A percentile compares a stretch with the other conserved stretches of the same genome.
phyloP scores from a whole-genome alignment of 1,140 invertebrate species.

The Sycophila sp. region DNA sequence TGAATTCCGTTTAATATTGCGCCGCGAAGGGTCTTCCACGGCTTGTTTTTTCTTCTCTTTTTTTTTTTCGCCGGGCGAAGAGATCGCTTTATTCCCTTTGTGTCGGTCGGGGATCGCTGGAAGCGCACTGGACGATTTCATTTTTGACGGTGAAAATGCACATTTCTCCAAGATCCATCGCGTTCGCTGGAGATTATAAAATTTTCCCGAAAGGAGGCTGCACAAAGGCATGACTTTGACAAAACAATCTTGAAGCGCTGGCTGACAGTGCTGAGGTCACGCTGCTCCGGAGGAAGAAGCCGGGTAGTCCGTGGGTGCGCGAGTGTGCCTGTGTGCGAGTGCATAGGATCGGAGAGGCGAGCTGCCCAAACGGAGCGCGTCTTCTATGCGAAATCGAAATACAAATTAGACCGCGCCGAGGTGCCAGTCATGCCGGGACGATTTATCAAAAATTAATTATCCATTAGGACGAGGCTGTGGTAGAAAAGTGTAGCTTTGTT shows the following conservation, averaged over 20 bases:
- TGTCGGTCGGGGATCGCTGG: no score
- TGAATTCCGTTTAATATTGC: no score
- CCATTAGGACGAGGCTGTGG: conserved; percentile 57
- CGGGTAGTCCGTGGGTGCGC: neutral
- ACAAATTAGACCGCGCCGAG: conserved; percentile 55
- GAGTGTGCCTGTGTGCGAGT: no score
- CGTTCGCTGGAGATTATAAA: neutral
- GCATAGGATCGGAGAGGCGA: neutral
- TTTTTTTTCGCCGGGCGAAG: no score
- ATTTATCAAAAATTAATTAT: conserved; percentile 66
- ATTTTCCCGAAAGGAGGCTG: neutral
- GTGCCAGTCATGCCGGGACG: conserved; percentile 55
- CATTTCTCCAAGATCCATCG: neutral
- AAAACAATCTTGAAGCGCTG: conserved; percentile 7
- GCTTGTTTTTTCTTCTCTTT: no score
- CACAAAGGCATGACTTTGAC: conserved; percentile 11
- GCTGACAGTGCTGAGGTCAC: neutral
- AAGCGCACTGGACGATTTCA: neutral
- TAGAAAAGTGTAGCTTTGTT: conserved; percentile 63
- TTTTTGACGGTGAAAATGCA: neutral
- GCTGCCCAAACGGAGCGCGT: conserved; percentile 7
- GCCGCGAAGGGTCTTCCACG: no score
- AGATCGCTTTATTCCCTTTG: no score
- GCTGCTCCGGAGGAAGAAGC: neutral
- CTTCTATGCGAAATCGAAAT: conserved; percentile 58